Base-by-base conservation (phyloP, 2,113 vertebrate species). In the Cisticola juncidis region DNA sequence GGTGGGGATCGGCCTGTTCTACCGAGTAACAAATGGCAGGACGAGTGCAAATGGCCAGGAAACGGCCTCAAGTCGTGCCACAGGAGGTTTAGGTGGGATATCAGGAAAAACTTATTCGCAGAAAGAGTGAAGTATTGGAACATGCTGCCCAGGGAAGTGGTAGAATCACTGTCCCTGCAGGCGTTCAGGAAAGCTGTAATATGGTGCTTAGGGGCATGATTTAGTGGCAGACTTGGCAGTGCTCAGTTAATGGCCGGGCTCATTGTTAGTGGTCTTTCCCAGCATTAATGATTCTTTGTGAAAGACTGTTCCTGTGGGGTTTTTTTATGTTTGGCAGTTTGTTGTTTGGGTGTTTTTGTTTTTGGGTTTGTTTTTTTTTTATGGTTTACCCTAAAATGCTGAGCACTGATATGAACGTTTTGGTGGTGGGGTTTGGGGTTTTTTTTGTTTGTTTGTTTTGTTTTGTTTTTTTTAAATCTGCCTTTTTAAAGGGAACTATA, bases 331-430 rank as follows among this genome's bases (percentile, higher is more conserved):
- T 57, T 13, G 35, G 48, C 5, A 0, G 18, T 33, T 77, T 45
- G 22, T 58, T 33, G 14, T 36, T 45, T 29, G 24, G 9, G 1
- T 7, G 15, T 20, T 56, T 42, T 42, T 42, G 42, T 33, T 51
- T 26, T 50, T 25, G 12, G 23, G 13, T n/a, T n/a, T n/a, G 29
- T 19, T 33, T 13, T 31, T 56, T 16, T 56, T 73, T 16, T 40
- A 64, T 54, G 5, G 9, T 42, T 62, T 79, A 19, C 9, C 5
- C 22, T 40, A 12, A 51, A 47, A 57, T 19, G 9, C 28, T 56
- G 38, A 5, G 3, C 12, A 7, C 20, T 13, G 38, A 28, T 21
- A 18, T 11, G 21, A 71, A 38, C 1, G 0, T 36, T 35, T 12
- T 5, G 18, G n/a, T 24, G 26, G 0, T 15, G 14, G 1, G 33